phyloP scores from a whole-genome alignment of 2,888 invertebrate genomes.

The Cephalotes varians region DNA sequence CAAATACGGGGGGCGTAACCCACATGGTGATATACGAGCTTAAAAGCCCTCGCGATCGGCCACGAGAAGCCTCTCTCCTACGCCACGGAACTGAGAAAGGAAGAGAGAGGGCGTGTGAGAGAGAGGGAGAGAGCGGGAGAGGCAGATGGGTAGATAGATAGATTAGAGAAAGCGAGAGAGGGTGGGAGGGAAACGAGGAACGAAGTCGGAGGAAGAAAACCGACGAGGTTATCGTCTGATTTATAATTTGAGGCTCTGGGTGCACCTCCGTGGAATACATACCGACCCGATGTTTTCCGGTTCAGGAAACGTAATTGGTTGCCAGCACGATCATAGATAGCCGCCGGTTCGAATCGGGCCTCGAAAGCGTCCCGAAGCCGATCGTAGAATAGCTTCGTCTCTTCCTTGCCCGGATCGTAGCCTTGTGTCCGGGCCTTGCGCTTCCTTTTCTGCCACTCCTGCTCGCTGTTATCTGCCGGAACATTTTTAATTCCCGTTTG shows the following conservation, averaged over 20 bases:
- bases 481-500: conserved; percentile 65
- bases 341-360: conserved; percentile 70
- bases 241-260: conserved; percentile 81
- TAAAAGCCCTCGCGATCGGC: conserved; percentile 82
- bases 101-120: conserved; percentile 59
- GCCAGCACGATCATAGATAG: conserved; percentile 80
- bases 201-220: conserved; percentile 46
- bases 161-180: conserved; percentile 49
- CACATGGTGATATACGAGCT: conserved; percentile 84
- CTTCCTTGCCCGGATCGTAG: conserved; percentile 24
- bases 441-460: conserved; percentile 48
- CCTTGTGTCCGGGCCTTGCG: conserved; percentile 22
- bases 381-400: conserved; percentile 53
- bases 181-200: conserved; percentile 43
- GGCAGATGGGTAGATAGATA: conserved; percentile 49
- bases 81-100: conserved; percentile 1
- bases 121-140: conserved; percentile 58
- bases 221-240: conserved; percentile 80
- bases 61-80: conserved; percentile 56
- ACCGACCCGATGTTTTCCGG: conserved; percentile 82
- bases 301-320: conserved; percentile 84
- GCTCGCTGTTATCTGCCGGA: conserved; percentile 64
- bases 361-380: conserved; percentile 58
- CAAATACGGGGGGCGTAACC: conserved; percentile 85
- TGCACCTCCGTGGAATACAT: conserved; percentile 74